phyloP scores from a whole-genome alignment of 2,888 invertebrate species.

The Dryococelus australis region DNA sequence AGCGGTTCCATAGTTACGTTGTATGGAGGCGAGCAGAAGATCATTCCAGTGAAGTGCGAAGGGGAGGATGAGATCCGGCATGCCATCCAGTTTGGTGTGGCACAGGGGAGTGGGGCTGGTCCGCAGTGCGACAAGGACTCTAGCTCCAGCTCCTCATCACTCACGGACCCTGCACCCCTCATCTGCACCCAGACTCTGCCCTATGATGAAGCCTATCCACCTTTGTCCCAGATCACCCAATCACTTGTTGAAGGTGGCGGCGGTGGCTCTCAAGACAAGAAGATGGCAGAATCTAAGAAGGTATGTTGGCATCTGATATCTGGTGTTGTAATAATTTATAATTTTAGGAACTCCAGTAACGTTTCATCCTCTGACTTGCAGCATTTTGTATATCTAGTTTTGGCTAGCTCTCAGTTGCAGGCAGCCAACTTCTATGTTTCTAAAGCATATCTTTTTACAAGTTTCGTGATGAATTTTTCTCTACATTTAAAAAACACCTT shows the following conservation, averaged over 20 bases:
- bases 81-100: constrained; percentile 20
- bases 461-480: too few species aligned
- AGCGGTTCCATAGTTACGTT: not conserved
- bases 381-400: too few species aligned
- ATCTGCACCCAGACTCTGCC: constrained; percentile 7
- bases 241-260: not conserved
- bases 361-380: too few species aligned
- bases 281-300: not conserved
- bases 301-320: not conserved
- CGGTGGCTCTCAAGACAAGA: not conserved
- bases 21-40: not conserved
- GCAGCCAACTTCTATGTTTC: too few species aligned
- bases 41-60: constrained; percentile 13
- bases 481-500: too few species aligned
- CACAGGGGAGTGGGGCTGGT: constrained; percentile 6
- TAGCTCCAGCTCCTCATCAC: constrained; percentile 38
- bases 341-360: too few species aligned
- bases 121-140: constrained; percentile 30
- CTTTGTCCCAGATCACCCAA: not conserved
- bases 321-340: too few species aligned
- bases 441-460: too few species aligned
- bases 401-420: too few species aligned
- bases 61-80: not conserved
- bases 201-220: not conserved
- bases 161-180: constrained; percentile 36